Evolutionary conservation across 2,113 vertebrate species (phyloP).

Genomic region (Sporophila hypoxantha): DNA sequence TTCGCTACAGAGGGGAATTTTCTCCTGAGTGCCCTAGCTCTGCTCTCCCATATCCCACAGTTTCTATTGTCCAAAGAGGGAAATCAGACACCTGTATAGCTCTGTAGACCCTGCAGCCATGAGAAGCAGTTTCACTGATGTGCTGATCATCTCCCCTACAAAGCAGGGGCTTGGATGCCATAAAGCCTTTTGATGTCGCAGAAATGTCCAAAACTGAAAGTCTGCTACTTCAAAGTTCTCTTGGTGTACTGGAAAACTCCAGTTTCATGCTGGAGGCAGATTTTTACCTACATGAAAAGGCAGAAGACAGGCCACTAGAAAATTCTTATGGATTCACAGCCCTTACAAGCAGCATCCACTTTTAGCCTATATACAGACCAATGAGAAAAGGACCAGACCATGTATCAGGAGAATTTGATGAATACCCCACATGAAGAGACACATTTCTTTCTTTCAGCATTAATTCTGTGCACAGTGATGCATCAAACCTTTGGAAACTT

Average conservation of each 20-base stretch:
- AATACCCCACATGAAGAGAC: neutral
- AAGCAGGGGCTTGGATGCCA: neutral
- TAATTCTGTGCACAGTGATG: neutral
- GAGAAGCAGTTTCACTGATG: neutral
- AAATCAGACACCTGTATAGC: neutral
- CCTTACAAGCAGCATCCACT: neutral
- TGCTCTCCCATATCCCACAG: neutral
- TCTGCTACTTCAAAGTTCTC: neutral
- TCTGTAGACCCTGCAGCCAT: neutral
- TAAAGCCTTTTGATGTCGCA: neutral
- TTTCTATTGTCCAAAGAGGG: neutral
- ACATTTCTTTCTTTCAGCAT: neutral
- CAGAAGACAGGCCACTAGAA: neutral
- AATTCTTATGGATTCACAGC: neutral
- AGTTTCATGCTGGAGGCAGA: neutral
- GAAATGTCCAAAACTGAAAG: neutral
- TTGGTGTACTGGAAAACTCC: neutral
- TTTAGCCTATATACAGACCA: neutral
- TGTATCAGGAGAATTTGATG: neutral
- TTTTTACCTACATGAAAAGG: neutral
- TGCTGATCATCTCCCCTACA: neutral
- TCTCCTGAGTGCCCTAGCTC: neutral
- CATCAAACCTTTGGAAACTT: neutral
- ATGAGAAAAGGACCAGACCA: neutral
- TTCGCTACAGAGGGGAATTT: neutral